A percentile compares a stretch with the other conserved stretches of the same genome.
phyloP scores from a whole-genome alignment of 2,113 vertebrate species.

The Actenoides lindsayi region DNA sequence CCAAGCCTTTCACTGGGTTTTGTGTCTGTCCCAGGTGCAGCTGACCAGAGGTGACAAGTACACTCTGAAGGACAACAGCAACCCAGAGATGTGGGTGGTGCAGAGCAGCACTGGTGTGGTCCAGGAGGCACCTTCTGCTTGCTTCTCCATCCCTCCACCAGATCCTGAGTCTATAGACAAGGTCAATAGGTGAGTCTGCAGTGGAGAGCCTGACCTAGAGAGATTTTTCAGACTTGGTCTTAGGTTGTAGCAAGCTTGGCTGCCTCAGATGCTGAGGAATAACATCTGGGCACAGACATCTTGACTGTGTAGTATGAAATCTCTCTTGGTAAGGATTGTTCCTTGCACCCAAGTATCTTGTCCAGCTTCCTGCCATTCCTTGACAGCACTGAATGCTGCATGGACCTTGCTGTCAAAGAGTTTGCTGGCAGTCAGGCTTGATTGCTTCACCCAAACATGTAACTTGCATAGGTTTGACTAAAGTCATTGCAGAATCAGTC shows the following conservation, averaged over 20 bases:
- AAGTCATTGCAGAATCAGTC: conserved; percentile 41
- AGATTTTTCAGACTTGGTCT: neutral
- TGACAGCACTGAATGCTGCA: neutral
- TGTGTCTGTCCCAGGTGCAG: conserved; percentile 74
- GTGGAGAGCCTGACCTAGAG: neutral
- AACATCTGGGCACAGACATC: neutral
- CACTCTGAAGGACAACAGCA: conserved; percentile 83
- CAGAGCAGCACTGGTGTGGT: conserved; percentile 70
- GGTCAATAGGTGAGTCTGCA: conserved; percentile 80
- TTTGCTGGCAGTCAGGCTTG: neutral
- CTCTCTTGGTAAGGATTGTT: neutral
- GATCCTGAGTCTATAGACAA: conserved; percentile 82
- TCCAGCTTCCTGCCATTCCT: neutral
- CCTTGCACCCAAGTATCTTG: neutral
- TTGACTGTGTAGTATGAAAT: neutral
- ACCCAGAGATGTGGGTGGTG: conserved; percentile 85
- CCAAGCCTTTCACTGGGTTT: neutral
- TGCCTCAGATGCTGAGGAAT: neutral
- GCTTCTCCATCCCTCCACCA: conserved; percentile 89
- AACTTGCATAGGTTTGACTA: conserved; percentile 1
- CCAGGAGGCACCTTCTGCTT: conserved; percentile 85
- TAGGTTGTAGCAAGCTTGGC: neutral
- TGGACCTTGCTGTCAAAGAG: neutral
- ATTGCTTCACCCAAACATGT: conserved; percentile 19
- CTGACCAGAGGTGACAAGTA: conserved; percentile 84